phyloP scores from a whole-genome alignment of 2,888 invertebrate species.

The Iphiclides podalirius region DNA sequence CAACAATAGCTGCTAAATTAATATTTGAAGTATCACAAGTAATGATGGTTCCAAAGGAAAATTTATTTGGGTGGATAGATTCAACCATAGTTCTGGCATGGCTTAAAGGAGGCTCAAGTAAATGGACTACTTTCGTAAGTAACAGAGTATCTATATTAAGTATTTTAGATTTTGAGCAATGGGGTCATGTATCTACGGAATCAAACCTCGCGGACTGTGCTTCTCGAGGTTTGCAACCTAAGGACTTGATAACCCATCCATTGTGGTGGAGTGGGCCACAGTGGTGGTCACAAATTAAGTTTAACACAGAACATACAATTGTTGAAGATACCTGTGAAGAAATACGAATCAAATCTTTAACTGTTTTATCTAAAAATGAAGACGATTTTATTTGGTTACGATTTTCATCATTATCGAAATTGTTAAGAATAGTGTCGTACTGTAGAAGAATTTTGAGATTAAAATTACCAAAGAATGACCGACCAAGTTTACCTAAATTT shows the following conservation, averaged over 20 bases:
- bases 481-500: too few relatives aligned
- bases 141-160: slow-evolving; percentile 31
- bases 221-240: slow-evolving; percentile 10
- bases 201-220: slow-evolving; percentile 20
- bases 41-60: slow-evolving; percentile 8
- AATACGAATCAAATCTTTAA: too few relatives aligned
- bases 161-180: slow-evolving; percentile 19
- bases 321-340: too few relatives aligned
- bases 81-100: slow-evolving; percentile 33
- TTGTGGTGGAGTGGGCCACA: slow-evolving; percentile 9
- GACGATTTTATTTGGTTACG: too few relatives aligned
- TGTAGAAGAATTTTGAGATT: too few relatives aligned
- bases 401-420: too few relatives aligned
- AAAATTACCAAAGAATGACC: too few relatives aligned
- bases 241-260: neutral
- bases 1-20: slow-evolving; percentile 24
- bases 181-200: slow-evolving; percentile 9
- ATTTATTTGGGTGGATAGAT: slow-evolving; percentile 25
- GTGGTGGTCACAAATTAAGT: slow-evolving; percentile 23
- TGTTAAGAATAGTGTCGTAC: too few relatives aligned
- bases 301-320: neutral
- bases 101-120: slow-evolving; percentile 27
- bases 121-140: slow-evolving; percentile 27
- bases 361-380: too few relatives aligned
- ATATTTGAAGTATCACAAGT: slow-evolving; percentile 22